Base-by-base conservation (phyloP, 2,888 invertebrate species). In the Drosophila meridiana region DNA sequence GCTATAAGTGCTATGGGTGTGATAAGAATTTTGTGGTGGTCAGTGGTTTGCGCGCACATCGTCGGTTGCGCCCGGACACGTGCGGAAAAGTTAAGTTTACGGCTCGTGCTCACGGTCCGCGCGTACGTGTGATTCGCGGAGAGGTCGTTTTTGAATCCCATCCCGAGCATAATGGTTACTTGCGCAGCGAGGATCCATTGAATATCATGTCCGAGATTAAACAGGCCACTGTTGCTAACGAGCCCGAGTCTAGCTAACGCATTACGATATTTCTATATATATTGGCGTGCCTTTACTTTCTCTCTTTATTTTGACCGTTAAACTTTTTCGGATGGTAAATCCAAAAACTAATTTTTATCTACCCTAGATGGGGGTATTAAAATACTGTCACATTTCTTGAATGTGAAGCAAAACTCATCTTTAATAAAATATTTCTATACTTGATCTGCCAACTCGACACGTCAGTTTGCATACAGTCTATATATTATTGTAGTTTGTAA, bases 1-100 rank as follows among this genome's bases (percentile, higher is more conserved):
- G 92, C 14, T 92, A 92, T 67, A 92, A 92, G 70, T 92, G 92
- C 67, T 92, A 92, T 60, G 91, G 90, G 9, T 92, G 92, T 62
- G 83, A 92, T 52, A 89, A 87, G 56, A 84, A 88, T 59, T 92
- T 92, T 72, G 91, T 92, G 4, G 92, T 92, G 52, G 92, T 92
- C 13, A 92, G 92, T 55, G 92, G 92, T 0, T 72, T 92, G 9
- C 91, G 92, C 13, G 92, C 90, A 3, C 92, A 92, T 82, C 92
- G 92, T 3, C 81, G 84, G 0, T 69, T 91, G 9, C 91, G 92
- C 13, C 85, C 85, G 8, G 83, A 87, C n/a, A 91, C 92, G 0
- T 92, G 92, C 52, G 92, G 92, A 47, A 86, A 84, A 64, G 86
- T 91, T 3, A 90, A 91, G 53, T 89, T 92, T 34, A 91, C 92